phyloP scores from a whole-genome alignment of 2,888 invertebrate genomes.

The Metalampra italica region DNA sequence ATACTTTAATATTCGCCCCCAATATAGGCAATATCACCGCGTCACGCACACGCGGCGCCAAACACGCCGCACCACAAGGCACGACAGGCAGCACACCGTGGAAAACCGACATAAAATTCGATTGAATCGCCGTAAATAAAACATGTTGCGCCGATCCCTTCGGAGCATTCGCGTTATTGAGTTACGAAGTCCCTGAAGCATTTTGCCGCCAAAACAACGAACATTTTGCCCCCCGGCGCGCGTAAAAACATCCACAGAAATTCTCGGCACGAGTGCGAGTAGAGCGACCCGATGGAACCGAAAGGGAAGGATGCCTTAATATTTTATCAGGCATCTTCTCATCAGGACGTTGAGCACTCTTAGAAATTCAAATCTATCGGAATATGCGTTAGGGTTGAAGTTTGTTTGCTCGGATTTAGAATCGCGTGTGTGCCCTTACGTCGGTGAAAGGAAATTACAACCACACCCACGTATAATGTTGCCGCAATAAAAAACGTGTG shows the following conservation, averaged over 20 bases:
- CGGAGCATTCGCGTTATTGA: slow-evolving; percentile 71
- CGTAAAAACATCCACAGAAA: slow-evolving; percentile 72
- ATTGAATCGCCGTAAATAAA: slow-evolving; percentile 77
- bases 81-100: slow-evolving; percentile 27
- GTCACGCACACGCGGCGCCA: slow-evolving; percentile 54
- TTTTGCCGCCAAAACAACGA: slow-evolving; percentile 79
- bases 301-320: slow-evolving; percentile 72
- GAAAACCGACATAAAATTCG: slow-evolving; percentile 64
- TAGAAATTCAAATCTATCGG: slow-evolving; percentile 26
- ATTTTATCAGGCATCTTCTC: slow-evolving; percentile 76
- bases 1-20: slow-evolving; percentile 20
- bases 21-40: slow-evolving; percentile 25
- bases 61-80: slow-evolving; percentile 44
- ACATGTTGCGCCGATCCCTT: slow-evolving; percentile 69
- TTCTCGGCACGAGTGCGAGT: slow-evolving; percentile 46
- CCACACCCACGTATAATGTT: slow-evolving; percentile 79
- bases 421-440: slow-evolving; percentile 78
- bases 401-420: slow-evolving; percentile 25
- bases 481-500: slow-evolving; percentile 77
- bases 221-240: slow-evolving; percentile 77
- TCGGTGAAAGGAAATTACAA: slow-evolving; percentile 79
- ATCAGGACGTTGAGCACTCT: slow-evolving; percentile 36
- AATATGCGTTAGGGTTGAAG: slow-evolving; percentile 22
- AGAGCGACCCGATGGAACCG: slow-evolving; percentile 49
- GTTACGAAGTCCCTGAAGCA: slow-evolving; percentile 75